These are phyloP conservation scores for Procambarus clarkii DNA, from an alignment of 1,140 invertebrate genomes.

Conservation along the genomic window DNA sequence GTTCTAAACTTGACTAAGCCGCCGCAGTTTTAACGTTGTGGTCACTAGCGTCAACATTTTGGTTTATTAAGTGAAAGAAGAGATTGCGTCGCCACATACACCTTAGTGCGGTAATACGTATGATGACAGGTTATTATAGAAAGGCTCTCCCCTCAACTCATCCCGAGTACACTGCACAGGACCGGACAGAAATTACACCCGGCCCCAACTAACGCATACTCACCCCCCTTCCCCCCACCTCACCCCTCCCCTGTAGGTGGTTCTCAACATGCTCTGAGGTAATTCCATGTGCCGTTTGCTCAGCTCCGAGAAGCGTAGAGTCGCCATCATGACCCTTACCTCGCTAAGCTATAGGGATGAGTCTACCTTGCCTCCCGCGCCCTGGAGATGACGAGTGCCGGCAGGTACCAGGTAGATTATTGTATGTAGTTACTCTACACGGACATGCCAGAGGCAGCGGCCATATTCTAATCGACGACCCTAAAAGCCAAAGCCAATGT, in stretches of 20 bases:
- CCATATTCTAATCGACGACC: neutral
- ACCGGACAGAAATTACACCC: neutral
- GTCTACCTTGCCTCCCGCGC: neutral
- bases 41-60: too few relatives aligned
- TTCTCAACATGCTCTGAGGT: neutral
- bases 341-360: neutral
- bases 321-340: neutral
- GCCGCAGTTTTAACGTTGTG: too few relatives aligned
- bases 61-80: too few relatives aligned
- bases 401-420: constrained; percentile 5
- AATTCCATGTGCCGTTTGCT: neutral
- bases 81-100: too few relatives aligned
- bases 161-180: neutral
- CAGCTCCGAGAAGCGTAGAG: neutral
- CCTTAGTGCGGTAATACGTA: too few relatives aligned
- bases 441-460: neutral
- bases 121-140: too few relatives aligned
- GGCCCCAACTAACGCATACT: neutral
- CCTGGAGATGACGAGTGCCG: neutral
- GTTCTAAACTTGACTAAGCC: too few relatives aligned
- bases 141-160: too few relatives aligned
- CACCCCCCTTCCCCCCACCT: neutral
- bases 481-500: too few relatives aligned
- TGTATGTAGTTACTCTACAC: neutral
- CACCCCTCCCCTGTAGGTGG: neutral